Conservation (phyloP, 2,888 invertebrate species). For the Cacoxenus indagator region DNA sequence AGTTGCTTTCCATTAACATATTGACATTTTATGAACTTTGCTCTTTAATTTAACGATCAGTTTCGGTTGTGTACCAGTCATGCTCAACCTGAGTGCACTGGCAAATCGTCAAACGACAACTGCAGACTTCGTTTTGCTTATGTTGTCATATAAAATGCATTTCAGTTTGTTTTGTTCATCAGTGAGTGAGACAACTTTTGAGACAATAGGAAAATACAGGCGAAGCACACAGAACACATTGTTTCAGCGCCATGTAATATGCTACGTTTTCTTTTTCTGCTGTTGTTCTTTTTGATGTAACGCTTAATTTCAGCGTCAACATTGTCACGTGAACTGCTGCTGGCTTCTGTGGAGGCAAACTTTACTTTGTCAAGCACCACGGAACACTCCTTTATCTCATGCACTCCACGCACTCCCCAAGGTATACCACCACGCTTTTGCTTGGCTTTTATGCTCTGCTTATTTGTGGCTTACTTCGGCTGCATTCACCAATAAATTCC, state of each 20-base stretch:
- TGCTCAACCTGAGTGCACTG: neutral
- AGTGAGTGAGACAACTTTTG: neutral
- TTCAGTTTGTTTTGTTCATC: neutral
- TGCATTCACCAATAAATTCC: constrained; percentile 14
- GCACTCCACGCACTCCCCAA: neutral
- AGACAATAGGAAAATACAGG: neutral
- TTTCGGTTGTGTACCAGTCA: neutral
- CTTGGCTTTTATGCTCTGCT: neutral
- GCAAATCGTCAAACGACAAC: neutral
- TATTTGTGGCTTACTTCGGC: constrained; percentile 15
- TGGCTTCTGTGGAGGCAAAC: neutral
- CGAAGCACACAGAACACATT: neutral
- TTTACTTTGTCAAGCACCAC: no score
- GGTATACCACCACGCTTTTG: neutral
- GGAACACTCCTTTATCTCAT: neutral
- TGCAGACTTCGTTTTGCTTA: neutral
- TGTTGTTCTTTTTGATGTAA: neutral
- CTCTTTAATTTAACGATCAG: neutral
- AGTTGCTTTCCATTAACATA: no score
- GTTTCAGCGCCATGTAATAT: neutral
- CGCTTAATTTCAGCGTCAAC: constrained; percentile 36
- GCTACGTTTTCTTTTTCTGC: neutral
- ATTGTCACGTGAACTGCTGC: constrained; percentile 61
- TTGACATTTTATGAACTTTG: no score
- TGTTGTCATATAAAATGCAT: neutral